These are phyloP conservation scores for Pteria penguin DNA, from an alignment of 2,888 invertebrate genomes.

Conservation along the genomic window DNA sequence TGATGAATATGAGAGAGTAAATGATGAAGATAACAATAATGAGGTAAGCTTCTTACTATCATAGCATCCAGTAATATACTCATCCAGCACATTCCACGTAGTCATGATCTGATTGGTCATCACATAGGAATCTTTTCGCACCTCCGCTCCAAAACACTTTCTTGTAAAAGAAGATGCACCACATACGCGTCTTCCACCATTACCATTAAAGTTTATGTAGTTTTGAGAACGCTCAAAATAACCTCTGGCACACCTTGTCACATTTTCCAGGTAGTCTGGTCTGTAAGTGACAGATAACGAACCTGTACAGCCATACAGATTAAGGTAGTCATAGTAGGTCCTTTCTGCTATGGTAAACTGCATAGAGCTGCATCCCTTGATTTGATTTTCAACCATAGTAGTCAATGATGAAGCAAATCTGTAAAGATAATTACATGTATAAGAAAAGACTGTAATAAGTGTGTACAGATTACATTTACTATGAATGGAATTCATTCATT, in stretches of 20 bases:
- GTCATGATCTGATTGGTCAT: not conserved
- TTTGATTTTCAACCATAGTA: not conserved
- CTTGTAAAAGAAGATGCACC: not conserved
- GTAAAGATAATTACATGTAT: no score
- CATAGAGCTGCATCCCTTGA: not conserved
- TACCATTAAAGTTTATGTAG: no score
- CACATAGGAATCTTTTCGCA: not conserved
- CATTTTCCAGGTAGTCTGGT: not conserved
- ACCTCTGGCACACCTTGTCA: not conserved
- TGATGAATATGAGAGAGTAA: no score
- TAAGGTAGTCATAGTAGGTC: not conserved
- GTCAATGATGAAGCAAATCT: no score
- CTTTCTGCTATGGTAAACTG: not conserved
- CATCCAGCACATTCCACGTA: not conserved
- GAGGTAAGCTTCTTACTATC: no score
- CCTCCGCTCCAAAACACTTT: not conserved
- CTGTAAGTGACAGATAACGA: not conserved
- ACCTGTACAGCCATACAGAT: not conserved
- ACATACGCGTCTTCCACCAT: not conserved
- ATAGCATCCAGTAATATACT: not conserved
- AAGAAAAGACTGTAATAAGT: no score
- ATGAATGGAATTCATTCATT: no score
- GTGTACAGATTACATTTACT: no score
- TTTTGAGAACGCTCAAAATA: no score
- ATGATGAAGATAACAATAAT: no score